phyloP scores from a whole-genome alignment of 2,113 vertebrate genomes.

The Montifringilla adamsi region DNA sequence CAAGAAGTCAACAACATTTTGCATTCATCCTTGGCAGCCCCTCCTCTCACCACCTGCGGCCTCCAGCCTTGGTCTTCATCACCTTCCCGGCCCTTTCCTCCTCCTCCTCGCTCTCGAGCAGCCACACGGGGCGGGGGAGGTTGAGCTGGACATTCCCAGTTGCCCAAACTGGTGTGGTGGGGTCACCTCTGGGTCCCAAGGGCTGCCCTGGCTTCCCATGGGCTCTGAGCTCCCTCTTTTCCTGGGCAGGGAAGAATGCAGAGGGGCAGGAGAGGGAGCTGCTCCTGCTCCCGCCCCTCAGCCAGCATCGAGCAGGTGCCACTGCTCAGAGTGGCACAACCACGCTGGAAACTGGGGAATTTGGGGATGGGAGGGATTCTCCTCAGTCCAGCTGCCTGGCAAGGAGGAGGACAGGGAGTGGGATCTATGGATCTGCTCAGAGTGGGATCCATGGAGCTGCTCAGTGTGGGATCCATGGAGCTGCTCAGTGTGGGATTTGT shows the following conservation, averaged over 20 bases:
- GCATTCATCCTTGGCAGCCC: background rate
- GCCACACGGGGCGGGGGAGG: background rate
- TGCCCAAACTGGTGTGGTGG: background rate
- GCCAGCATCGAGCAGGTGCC: background rate
- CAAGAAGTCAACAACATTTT: background rate
- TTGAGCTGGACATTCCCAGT: background rate
- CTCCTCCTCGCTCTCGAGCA: background rate
- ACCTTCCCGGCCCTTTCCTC: background rate
- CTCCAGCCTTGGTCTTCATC: background rate
- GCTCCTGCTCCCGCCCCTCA: background rate
- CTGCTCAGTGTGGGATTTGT: background rate
- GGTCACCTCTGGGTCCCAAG: background rate
- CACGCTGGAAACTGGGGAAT: accelerated
- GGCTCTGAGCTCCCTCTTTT: background rate
- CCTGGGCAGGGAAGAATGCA: background rate
- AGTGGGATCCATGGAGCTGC: too few relatives aligned
- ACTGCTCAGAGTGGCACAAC: accelerated
- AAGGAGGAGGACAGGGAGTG: too few relatives aligned
- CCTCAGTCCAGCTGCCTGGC: background rate
- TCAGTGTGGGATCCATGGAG: too few relatives aligned
- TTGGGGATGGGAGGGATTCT: accelerated
- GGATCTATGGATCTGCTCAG: too few relatives aligned
- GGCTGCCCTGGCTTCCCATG: background rate
- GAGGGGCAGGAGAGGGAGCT: background rate
- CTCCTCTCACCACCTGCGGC: background rate